Evolutionary conservation across 2,113 vertebrate genomes (phyloP).

Genomic region (Geothlypis trichas): DNA sequence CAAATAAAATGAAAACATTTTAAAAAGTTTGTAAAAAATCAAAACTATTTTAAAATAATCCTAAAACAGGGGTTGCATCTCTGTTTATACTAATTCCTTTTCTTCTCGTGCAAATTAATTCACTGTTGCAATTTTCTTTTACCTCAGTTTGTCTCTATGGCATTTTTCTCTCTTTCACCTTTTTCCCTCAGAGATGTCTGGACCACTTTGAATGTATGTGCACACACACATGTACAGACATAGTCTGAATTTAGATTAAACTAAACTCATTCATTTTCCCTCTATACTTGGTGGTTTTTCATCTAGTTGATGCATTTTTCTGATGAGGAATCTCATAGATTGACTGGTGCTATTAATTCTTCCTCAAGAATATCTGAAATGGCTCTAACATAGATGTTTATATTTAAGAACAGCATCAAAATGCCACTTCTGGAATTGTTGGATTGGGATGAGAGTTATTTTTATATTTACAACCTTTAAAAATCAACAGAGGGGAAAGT

Average conservation of each 20-base stretch:
- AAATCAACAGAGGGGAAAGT: background rate
- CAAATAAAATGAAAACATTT: slow-evolving; percentile 36
- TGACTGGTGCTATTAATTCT: background rate
- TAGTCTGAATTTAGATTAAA: background rate
- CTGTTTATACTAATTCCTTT: background rate
- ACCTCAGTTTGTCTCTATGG: background rate
- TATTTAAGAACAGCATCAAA: background rate
- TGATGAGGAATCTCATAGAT: background rate
- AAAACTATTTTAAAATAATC: background rate
- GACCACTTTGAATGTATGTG: background rate
- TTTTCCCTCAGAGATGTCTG: background rate
- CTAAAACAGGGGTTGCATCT: background rate
- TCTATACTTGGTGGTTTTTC: background rate
- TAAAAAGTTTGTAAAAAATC: slow-evolving; percentile 19
- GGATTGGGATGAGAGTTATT: background rate
- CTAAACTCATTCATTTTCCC: background rate
- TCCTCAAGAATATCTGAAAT: background rate
- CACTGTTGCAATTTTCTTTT: background rate
- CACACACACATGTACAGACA: background rate
- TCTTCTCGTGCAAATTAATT: background rate
- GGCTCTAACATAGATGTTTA: background rate
- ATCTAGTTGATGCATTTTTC: background rate
- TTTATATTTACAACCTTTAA: background rate
- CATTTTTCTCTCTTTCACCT: background rate
- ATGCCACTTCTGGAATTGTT: background rate